Base-by-base conservation (phyloP, 2,888 invertebrate genomes). In the Ischnura elegans region DNA sequence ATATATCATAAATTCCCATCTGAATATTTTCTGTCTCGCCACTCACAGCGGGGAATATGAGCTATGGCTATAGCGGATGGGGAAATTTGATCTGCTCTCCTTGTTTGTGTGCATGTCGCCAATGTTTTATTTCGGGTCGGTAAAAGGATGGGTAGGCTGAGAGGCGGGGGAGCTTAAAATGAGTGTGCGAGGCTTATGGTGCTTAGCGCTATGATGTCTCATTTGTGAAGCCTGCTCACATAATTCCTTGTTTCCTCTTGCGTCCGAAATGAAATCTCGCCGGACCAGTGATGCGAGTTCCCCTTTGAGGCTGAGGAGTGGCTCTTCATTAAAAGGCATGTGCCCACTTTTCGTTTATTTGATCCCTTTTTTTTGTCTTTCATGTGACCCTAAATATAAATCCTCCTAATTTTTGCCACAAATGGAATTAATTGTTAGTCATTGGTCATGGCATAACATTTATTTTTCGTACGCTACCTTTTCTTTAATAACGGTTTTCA, bases 1-100 rank as follows among this genome's bases (percentile, higher is more conserved):
- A 90, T 90, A 90, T 90, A 90, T 90, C 90, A 61, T 90, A 90
- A 90, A 90, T 90, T 66, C 66, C 90, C 90, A 66, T 90, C 42
- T 76, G 76, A 76, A 76, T 36, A 76, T 76, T 43, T 90, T 90
- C 55, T 21, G 90, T 43, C 55, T 61, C 55, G 19, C 61, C n/a
- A 43, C 90, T 29, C 90, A 43, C 61, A 42, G 90, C 61, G 87
- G 55, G 90, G 66, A 21, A 66, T n/a, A n/a, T n/a, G n/a, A n/a
- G n/a, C n/a, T n/a, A n/a, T n/a, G 66, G 90, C 25, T 25, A 43
- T 43, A 55, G 43, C 61, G 90, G 43, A 90, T 66, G 61, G 90
- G n/a, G 90, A 66, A 90, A 90, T 90, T 61, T 61, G 55, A 90
- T 90, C 55, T 66, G 36, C n/a, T n/a, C 36, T 45, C 36, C 61